phyloP scores from a whole-genome alignment of 2,113 vertebrate species.

The Microcebus griseorufus region DNA sequence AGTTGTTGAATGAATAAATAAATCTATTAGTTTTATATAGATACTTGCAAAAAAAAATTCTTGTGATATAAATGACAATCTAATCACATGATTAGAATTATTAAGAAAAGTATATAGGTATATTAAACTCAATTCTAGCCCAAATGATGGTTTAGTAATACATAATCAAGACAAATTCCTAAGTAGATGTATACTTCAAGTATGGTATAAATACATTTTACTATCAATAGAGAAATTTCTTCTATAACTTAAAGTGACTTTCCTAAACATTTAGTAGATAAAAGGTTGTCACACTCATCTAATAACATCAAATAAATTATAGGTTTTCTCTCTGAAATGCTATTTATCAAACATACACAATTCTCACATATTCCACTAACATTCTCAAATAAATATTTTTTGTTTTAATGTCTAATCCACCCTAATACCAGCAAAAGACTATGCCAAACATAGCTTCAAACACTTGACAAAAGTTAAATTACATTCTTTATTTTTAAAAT shows the following conservation, averaged over 20 bases:
- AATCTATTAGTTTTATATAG: not conserved
- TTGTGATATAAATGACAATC: conserved; percentile 33
- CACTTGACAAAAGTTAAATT: not conserved
- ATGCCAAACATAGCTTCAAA: conserved; percentile 24
- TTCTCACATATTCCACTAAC: not conserved
- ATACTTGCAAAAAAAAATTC: not conserved
- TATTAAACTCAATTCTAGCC: not conserved
- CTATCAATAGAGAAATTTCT: not conserved
- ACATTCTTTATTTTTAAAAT: not conserved
- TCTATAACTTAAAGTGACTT: conserved; percentile 44
- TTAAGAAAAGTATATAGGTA: conserved; percentile 25
- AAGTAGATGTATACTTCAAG: not conserved
- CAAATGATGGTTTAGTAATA: conserved; percentile 6
- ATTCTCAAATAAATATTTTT: conserved; percentile 35
- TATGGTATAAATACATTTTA: not conserved
- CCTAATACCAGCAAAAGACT: conserved; percentile 24
- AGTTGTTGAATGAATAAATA: conserved; percentile 16
- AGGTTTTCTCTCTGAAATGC: conserved; percentile 26
- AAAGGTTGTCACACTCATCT: conserved; percentile 29
- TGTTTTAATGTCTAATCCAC: not conserved
- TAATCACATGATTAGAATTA: conserved; percentile 28
- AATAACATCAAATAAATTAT: conserved; percentile 38
- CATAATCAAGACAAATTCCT: not conserved
- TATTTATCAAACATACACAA: conserved; percentile 16
- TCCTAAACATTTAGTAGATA: conserved; percentile 38